Evolutionary conservation across 64 coral and sea anemone genomes (phyloP), one percentile per base, ranked within the genome.

Genomic region (Porites lutea): DNA sequence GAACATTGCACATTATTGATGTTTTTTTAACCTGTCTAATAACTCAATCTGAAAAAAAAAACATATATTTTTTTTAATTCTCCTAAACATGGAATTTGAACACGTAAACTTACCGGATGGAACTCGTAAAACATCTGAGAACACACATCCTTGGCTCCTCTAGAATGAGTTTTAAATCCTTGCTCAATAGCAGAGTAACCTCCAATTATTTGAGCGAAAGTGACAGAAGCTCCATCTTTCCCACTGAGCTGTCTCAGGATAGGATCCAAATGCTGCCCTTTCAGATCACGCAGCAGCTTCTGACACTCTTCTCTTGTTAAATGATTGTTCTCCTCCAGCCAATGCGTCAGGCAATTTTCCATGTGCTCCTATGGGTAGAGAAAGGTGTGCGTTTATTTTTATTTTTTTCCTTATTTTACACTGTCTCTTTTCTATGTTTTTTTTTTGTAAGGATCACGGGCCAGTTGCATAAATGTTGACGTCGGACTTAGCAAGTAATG

Each of bases 81-180:
- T n/a, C n/a, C n/a, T n/a, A n/a, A n/a, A 11, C 53, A n/a, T n/a
- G n/a, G 53, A 5, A 5, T 55, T 55, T 55, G 53, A 55, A 55
- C 3, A n/a, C 3, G 10, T 49, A 47, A 44, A 89, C 91, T 53
- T 87, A 93, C 91, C 52, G 91, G 91, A 79, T 93, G 83, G 50
- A 80, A 78, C 52, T 93, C 86, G 74, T 87, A 93, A 15, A 93
- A 93, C 14, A 93, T 75, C 58, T 70, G 68, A 59, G 91, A 83
- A 72, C 91, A 93, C 8, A 93, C 75, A 57, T 88, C 84, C 58
- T 88, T 88, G 4, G 91, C 91, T 70, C 91, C 91, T 16, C 48
- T 87, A 6, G 83, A 67, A 8, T 79, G 18, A 7, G 44, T 13
- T 4, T 88, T 93, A 65, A 77, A 93, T 2, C 63, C 83, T 48